Percentiles rank a stretch among this genome's conserved stretches.
Conservation (phyloP, 2,797 vertebrate species). For the Enteromius mattozi region DNA sequence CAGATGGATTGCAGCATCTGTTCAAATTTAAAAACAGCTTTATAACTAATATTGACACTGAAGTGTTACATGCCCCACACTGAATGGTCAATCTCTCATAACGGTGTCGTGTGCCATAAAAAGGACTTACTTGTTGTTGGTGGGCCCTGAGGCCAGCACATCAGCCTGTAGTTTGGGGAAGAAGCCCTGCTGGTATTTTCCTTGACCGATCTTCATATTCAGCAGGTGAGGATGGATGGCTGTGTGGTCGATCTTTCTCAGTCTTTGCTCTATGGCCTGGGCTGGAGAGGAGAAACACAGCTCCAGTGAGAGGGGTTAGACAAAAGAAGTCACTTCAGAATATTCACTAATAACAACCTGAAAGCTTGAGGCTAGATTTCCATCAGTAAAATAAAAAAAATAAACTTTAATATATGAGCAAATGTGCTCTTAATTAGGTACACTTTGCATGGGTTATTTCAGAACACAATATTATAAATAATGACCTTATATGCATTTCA, state of each 20-base stretch:
- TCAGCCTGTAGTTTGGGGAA: conserved; percentile 95
- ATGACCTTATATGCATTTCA: background rate
- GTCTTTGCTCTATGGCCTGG: conserved; percentile 88
- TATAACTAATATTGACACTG: background rate
- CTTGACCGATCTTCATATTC: conserved; percentile 98
- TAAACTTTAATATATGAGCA: background rate
- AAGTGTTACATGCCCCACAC: background rate
- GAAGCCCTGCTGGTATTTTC: conserved; percentile 94
- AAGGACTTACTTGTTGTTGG: conserved; percentile 91
- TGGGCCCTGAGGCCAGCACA: conserved; percentile 87
- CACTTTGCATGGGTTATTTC: conserved; percentile 2
- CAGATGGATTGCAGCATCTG: background rate
- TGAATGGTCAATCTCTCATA: background rate
- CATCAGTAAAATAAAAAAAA: background rate
- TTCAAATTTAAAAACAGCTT: background rate
- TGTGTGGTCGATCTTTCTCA: conserved; percentile 94
- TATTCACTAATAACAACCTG: no score
- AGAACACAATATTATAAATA: background rate
- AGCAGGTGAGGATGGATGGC: conserved; percentile 97
- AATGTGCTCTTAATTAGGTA: background rate
- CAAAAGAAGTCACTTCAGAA: no score
- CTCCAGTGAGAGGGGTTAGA: background rate
- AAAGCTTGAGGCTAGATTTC: background rate
- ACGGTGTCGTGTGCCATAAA: background rate
- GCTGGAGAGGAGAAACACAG: conserved; percentile 72